Conservation (phyloP, 2,797 vertebrate species). For the Ataeniobius toweri region DNA sequence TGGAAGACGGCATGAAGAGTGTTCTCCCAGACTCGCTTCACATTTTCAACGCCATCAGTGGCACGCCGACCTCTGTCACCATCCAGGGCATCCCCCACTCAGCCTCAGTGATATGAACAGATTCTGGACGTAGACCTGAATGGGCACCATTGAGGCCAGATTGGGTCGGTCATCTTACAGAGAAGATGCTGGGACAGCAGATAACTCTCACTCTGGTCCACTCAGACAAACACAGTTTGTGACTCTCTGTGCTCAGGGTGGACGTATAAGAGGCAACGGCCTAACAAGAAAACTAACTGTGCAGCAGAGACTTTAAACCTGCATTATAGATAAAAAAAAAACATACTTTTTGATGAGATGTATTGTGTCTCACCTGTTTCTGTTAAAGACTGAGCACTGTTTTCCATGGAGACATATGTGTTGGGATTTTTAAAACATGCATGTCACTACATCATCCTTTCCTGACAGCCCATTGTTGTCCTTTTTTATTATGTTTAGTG, state of each 20-base stretch:
- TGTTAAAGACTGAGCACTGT: conserved; percentile 47
- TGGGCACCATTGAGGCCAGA: conserved; percentile 14
- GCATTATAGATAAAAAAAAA: conserved; percentile 14
- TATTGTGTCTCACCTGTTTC: conserved; percentile 28
- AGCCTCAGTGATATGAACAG: conserved; percentile 91
- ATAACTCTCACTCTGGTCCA: conserved; percentile 14
- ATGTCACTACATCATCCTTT: conserved; percentile 46
- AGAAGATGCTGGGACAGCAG: conserved; percentile 29
- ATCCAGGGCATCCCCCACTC: conserved; percentile 95
- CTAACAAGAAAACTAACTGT: not conserved
- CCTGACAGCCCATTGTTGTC: conserved; percentile 47
- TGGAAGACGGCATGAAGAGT: conserved; percentile 90
- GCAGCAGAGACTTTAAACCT: conserved; percentile 15
- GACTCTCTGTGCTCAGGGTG: conserved; percentile 16
- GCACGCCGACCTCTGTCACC: conserved; percentile 90
- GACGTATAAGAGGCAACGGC: conserved; percentile 7
- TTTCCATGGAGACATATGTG: conserved; percentile 70
- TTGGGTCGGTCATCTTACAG: conserved; percentile 20
- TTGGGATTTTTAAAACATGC: conserved; percentile 60
- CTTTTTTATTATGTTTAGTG: conserved; percentile 59
- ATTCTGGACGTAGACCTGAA: conserved; percentile 14
- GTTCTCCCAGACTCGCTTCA: conserved; percentile 92
- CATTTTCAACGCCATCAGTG: conserved; percentile 98
- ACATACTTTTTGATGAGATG: conserved; percentile 15
- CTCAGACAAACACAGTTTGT: conserved; percentile 7